Conservation (phyloP, 2,888 invertebrate genomes). For the Bugula neritina region DNA sequence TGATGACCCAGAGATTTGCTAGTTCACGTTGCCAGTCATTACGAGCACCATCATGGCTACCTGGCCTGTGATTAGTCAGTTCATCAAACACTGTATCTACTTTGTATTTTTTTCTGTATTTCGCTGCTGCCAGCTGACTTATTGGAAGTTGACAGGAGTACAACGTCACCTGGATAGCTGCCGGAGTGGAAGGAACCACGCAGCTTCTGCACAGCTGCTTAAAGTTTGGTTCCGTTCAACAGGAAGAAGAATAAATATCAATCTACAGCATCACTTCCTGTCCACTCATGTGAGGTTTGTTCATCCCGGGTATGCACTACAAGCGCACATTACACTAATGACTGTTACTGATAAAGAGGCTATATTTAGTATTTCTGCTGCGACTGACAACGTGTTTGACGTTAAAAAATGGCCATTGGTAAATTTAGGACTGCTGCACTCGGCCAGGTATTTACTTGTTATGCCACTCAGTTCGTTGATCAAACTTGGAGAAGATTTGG, state of each 20-base stretch:
- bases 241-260: background rate
- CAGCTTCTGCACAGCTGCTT: background rate
- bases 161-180: background rate
- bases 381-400: background rate
- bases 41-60: no score
- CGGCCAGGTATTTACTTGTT: background rate
- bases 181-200: background rate
- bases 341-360: background rate
- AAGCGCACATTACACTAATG: background rate
- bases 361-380: background rate
- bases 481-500: background rate
- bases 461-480: background rate
- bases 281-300: slow-evolving; percentile 11
- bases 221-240: slow-evolving; percentile 9
- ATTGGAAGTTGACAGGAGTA: slow-evolving; percentile 13
- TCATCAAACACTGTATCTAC: no score
- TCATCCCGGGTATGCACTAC: slow-evolving; percentile 14
- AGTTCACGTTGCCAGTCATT: no score
- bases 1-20: no score
- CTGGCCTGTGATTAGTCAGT: no score
- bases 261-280: background rate
- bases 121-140: background rate
- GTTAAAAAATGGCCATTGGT: background rate
- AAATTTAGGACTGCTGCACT: background rate
- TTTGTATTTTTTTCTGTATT: background rate